Base-by-base conservation (phyloP, 2,113 vertebrate species). In the Salvelinus alpinus region DNA sequence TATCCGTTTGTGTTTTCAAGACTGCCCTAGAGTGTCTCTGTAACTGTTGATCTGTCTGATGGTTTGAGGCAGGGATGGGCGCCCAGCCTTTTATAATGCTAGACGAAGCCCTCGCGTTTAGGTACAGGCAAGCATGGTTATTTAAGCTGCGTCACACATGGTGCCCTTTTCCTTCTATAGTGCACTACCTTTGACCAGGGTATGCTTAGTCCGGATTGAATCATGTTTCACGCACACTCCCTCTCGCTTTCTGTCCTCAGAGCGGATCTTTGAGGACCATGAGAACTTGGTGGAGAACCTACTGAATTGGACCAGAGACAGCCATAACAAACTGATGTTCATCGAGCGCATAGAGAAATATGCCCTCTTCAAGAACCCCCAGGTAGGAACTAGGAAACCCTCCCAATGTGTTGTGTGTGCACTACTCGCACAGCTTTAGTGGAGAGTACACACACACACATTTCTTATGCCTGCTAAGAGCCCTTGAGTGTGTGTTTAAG, bases 271-370 rank as follows among this genome's bases (percentile, higher is more conserved):
- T 86, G 98, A 99, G 92, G 98, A 99, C 84, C 97, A 99, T 51
- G 98, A 99, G 94, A 99, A 99, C 86, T 87, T 99, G 87, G 98
- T 99, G 89, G 97, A 99, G 91, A 99, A 99, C 87, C 94, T 99
- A 27, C 89, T 99, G 69, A 99, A 99, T 89, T 99, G 98, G 98
- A 99, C 98, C 73, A 94, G 98, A 83, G 98, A 99, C 88, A 99
- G 98, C 84, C 97, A 98, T 88, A 99, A 99, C 88, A 99, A 98
- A 83, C 95, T 99, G 1, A 95, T 98, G 94, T 99, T 99, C 13
- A 96, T 97, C 77, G 97, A 99, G 73, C 96, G 97, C 72, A 99
- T 98, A 80, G 97, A 99, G 94, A 99, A 99, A 90, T 98, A 99
- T 0, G 97, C 97, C 67, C 96, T 99, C 75, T 99, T 99, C 90